Percentiles rank a stretch among this genome's conserved stretches.
These are phyloP conservation scores for Hymenopus coronatus DNA, from an alignment of 2,888 invertebrate genomes.

Conservation along the genomic window DNA sequence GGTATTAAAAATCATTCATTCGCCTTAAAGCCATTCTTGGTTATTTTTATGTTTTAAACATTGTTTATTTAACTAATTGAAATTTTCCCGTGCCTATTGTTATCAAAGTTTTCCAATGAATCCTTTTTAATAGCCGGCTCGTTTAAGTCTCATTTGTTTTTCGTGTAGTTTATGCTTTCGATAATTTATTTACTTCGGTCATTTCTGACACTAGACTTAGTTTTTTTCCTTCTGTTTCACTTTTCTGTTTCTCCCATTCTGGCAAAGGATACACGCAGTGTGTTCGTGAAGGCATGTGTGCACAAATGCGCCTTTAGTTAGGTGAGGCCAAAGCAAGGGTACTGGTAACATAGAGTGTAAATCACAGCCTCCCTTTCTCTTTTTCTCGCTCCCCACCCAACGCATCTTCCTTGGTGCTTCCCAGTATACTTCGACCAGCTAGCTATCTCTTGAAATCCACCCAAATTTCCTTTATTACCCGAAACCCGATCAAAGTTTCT, in stretches of 20 bases:
- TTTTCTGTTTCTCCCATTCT: neutral
- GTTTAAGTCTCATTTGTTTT: too few species aligned
- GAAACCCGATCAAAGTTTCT: constrained; percentile 41
- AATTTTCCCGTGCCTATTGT: too few species aligned
- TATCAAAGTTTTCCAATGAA: too few species aligned
- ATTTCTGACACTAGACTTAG: too few species aligned
- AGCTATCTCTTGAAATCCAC: constrained; percentile 37
- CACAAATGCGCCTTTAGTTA: neutral
- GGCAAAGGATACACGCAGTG: neutral
- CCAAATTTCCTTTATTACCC: constrained; percentile 41
- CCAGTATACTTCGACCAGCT: neutral
- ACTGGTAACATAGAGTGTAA: constrained; percentile 6
- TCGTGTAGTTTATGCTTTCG: too few species aligned
- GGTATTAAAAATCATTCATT: too few species aligned
- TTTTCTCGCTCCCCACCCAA: neutral
- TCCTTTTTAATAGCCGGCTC: too few species aligned
- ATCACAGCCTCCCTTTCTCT: constrained; percentile 14
- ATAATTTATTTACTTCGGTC: too few species aligned
- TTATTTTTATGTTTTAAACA: too few species aligned
- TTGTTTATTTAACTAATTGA: too few species aligned
- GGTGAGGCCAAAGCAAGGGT: neutral
- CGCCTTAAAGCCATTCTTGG: too few species aligned
- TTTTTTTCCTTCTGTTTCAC: neutral
- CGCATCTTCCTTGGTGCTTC: neutral
- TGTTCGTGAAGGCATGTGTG: neutral